These are phyloP conservation scores for Vandiemenella viatica DNA, from an alignment of 2,888 invertebrate species.

Conservation along the genomic window DNA sequence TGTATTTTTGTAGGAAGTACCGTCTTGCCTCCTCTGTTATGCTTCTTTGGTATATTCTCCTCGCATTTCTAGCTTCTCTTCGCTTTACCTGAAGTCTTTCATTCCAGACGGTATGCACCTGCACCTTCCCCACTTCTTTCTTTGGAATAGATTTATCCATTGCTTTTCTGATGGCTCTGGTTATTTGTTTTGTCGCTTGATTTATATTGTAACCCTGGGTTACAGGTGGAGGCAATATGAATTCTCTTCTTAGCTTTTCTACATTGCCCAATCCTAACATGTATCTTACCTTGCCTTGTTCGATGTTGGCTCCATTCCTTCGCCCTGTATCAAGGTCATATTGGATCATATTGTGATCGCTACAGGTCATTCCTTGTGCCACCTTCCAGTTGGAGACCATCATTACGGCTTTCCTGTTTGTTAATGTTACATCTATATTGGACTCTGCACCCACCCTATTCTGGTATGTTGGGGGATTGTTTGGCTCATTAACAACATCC, in stretches of 20 bases:
- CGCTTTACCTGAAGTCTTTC: background rate
- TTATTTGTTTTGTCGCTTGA: background rate
- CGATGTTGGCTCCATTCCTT: too few species aligned
- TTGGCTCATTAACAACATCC: background rate
- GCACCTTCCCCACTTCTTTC: background rate
- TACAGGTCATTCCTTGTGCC: background rate
- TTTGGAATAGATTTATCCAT: background rate
- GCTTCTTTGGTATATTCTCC: background rate
- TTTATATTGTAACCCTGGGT: background rate
- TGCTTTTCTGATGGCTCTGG: background rate
- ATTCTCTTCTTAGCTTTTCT: too few species aligned
- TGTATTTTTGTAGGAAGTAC: background rate
- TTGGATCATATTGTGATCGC: background rate
- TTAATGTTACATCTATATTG: background rate
- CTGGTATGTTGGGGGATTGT: background rate
- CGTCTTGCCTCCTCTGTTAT: background rate
- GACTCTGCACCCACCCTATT: background rate
- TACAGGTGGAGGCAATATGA: background rate
- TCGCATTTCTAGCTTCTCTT: background rate
- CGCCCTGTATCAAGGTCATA: background rate
- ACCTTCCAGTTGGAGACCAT: background rate
- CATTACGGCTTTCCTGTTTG: background rate
- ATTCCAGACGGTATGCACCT: background rate
- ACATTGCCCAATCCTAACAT: too few species aligned
- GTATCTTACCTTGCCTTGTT: too few species aligned